Evolutionary conservation across 2,888 invertebrate species (phyloP), one percentile per base, ranked within the genome.

Genomic region (Drosophila nr. perissopoda): DNA sequence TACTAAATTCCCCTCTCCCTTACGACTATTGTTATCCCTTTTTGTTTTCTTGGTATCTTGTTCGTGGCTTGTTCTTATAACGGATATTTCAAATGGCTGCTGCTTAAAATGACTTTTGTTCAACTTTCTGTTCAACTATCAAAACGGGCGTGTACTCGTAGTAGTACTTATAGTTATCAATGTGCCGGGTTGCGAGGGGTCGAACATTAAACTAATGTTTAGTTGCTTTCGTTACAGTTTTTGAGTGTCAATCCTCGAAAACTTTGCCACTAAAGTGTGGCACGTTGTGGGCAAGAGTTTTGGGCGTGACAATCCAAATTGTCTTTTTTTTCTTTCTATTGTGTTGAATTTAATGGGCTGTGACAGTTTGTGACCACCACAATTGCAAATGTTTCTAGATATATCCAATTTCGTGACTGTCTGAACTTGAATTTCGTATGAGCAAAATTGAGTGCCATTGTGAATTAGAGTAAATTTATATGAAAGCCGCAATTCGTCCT

Each of bases 21-120:
- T 40, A 40, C 62, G 45, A 40, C 34, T 59, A 65, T 68, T 65
- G 61, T 60, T 51, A 68, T 75, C 56, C 56, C 59, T 66, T 74
- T 61, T 59, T 71, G 13, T 57, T n/a, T 3, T 36, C 29, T 52
- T 25, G 40, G 38, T 36, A 42, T 58, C 63, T 54, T 61, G 54
- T 58, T 80, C 51, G 66, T 72, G 69, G 64, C 58, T 59, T 36
- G 59, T 52, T 68, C 76, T 76, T 71, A 82, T 87, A 85, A 82
- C 89, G 85, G 89, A 84, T 82, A 89, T 84, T 87, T 85, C 76
- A 84, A 45, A 89, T 78, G 82, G 87, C 63, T 82, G 68, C 87
- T 89, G 82, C 79, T 87, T 87, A 84, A 89, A 89, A 82, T 82
- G 87, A 89, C 89, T 89, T 89, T 89, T 87, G 85, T 84, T 83